These are phyloP conservation scores for Ammodytes marinus DNA, from an alignment of 2,113 vertebrate genomes.

Conservation along the genomic window DNA sequence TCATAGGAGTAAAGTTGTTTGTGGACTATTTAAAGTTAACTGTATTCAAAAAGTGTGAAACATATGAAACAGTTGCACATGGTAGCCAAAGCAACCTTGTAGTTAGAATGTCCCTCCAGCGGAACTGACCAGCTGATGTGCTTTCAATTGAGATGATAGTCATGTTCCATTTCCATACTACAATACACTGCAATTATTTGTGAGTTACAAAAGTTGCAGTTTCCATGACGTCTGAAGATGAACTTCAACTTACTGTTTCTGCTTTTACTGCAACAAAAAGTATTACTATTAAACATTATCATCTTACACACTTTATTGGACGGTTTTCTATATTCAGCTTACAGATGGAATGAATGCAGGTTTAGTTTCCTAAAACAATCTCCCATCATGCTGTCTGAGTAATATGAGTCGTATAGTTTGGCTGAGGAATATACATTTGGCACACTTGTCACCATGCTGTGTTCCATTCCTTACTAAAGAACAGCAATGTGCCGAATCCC, in stretches of 20 bases:
- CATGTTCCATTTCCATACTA: background rate
- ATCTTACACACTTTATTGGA: background rate
- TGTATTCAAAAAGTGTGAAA: background rate
- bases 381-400: slow-evolving; percentile 42
- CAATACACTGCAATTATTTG: too few species aligned
- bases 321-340: slow-evolving; percentile 22
- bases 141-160: background rate
- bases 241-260: too few species aligned
- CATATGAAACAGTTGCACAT: background rate
- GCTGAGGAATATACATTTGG: slow-evolving; percentile 41
- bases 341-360: slow-evolving; percentile 24
- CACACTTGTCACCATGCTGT: slow-evolving; percentile 57
- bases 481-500: slow-evolving; percentile 56
- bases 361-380: slow-evolving; percentile 49
- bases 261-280: too few species aligned
- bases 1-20: background rate
- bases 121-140: background rate
- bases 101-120: background rate
- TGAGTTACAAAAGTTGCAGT: too few species aligned
- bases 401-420: slow-evolving; percentile 36
- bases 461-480: slow-evolving; percentile 58
- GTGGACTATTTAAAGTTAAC: background rate
- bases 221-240: too few species aligned
- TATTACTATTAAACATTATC: too few species aligned
- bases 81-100: background rate